Conservation (phyloP, 2,113 vertebrate genomes). For the Labeo catla region DNA sequence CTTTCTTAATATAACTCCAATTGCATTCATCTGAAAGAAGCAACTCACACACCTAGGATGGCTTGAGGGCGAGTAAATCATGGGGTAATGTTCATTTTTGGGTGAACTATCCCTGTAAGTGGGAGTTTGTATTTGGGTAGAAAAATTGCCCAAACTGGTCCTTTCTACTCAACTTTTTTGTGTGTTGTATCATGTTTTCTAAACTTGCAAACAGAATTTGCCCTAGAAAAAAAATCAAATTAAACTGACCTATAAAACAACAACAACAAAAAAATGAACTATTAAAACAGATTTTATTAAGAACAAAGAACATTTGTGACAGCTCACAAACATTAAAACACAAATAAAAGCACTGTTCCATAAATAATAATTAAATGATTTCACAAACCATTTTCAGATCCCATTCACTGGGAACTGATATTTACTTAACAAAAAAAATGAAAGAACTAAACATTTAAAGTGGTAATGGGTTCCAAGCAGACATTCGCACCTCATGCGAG, state of each 20-base stretch:
- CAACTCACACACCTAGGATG: too few species aligned
- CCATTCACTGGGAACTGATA: not conserved
- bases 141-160: too few species aligned
- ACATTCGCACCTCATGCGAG: constrained; percentile 54
- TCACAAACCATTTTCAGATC: not conserved
- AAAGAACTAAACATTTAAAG: constrained; percentile 33
- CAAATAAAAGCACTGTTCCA: constrained; percentile 23
- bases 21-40: too few species aligned
- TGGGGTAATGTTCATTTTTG: too few species aligned
- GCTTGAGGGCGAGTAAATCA: too few species aligned
- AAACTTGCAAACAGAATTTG: too few species aligned
- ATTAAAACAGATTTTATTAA: constrained; percentile 47
- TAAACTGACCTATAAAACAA: not conserved
- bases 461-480: constrained; percentile 52
- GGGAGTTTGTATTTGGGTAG: too few species aligned
- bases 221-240: too few species aligned
- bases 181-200: too few species aligned
- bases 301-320: constrained; percentile 39
- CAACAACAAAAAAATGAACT: not conserved
- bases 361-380: not conserved
- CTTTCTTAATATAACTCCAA: too few species aligned
- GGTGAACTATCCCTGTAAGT: too few species aligned
- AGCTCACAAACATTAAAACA: constrained; percentile 14
- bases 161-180: too few species aligned
- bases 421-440: not conserved